Percentiles rank a stretch among this genome's conserved stretches.
Conservation (phyloP, 2,113 vertebrate genomes). For the Phasianus colchicus region DNA sequence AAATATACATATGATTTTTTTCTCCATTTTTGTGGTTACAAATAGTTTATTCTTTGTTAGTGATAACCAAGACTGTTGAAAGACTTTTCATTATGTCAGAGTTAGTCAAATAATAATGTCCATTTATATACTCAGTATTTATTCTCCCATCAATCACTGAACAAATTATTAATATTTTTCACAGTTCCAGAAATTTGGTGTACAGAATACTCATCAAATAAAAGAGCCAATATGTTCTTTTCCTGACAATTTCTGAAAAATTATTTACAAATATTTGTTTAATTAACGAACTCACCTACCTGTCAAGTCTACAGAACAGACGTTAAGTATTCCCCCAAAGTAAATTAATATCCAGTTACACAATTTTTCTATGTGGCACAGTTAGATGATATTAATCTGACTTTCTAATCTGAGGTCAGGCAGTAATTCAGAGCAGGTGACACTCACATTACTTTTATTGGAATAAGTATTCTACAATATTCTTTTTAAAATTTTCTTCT, state of each 20-base stretch:
- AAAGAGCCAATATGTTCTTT: not conserved
- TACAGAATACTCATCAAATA: not conserved
- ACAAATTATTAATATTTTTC: not conserved
- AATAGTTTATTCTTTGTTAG: not conserved
- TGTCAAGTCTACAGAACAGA: not conserved
- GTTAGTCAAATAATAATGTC: not conserved
- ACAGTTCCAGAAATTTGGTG: not conserved
- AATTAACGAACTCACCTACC: not conserved
- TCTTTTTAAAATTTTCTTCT: not conserved
- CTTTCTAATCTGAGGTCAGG: not conserved
- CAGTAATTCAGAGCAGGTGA: not conserved
- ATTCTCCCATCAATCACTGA: not conserved
- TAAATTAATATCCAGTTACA: not conserved
- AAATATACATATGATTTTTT: not conserved
- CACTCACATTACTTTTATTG: not conserved
- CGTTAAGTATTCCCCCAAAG: not conserved
- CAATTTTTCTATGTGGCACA: not conserved
- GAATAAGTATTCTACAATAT: not conserved
- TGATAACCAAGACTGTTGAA: not conserved
- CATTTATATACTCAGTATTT: not conserved
- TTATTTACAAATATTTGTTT: conserved; percentile 45
- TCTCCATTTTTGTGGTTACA: not conserved
- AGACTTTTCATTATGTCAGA: not conserved
- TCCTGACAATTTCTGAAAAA: not conserved
- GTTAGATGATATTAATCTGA: not conserved